Conservation (phyloP, 2,888 invertebrate genomes). For the Drosophila prostipennis region DNA sequence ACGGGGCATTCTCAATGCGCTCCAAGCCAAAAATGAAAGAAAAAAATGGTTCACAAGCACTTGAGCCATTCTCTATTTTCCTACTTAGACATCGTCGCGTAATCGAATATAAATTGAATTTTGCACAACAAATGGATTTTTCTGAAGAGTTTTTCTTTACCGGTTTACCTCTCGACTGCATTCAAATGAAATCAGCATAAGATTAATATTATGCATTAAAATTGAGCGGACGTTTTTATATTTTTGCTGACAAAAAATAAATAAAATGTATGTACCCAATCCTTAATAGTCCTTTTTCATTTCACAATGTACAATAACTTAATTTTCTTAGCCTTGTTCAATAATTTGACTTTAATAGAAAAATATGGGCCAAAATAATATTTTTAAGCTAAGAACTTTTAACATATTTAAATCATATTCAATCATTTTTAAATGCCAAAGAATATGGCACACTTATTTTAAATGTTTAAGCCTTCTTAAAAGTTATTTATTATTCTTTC, state of each 20-base stretch:
- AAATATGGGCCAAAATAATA: too few relatives aligned
- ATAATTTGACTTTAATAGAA: too few relatives aligned
- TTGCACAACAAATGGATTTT: slow-evolving; percentile 74
- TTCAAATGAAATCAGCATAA: slow-evolving; percentile 66
- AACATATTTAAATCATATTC: too few relatives aligned
- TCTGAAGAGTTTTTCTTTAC: slow-evolving; percentile 50
- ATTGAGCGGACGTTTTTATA: slow-evolving; percentile 11
- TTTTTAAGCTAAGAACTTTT: too few relatives aligned
- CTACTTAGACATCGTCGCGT: slow-evolving; percentile 76
- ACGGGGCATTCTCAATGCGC: slow-evolving; percentile 71
- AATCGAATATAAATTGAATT: slow-evolving; percentile 77
- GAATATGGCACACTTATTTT: background rate
- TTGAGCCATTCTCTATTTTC: slow-evolving; percentile 42
- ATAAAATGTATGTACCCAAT: background rate
- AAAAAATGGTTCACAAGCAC: slow-evolving; percentile 37
- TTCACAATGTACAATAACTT: too few relatives aligned
- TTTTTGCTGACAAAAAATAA: background rate
- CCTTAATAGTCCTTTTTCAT: too few relatives aligned
- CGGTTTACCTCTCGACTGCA: slow-evolving; percentile 49
- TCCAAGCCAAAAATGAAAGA: slow-evolving; percentile 42
- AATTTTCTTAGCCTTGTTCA: too few relatives aligned
- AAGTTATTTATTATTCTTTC: background rate
- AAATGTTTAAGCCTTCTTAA: background rate
- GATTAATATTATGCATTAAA: slow-evolving; percentile 77
- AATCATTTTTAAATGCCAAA: too few relatives aligned